A percentile compares a stretch with the other conserved stretches of the same genome.
Conservation (phyloP, 2,113 vertebrate species). For the Ophiodon elongatus region DNA sequence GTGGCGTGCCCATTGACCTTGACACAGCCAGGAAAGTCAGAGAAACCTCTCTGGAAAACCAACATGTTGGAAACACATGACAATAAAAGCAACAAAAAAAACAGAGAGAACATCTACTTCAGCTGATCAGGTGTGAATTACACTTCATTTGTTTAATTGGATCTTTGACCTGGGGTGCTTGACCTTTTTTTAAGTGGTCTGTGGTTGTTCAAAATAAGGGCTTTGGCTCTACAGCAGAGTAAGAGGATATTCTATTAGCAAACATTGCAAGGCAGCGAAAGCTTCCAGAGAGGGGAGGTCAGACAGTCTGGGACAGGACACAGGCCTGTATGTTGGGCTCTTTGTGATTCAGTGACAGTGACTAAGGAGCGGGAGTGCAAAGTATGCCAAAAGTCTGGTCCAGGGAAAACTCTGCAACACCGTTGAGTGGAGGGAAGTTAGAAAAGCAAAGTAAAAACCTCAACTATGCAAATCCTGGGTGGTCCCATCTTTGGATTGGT, state of each 20-base stretch:
- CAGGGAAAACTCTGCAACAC: slow-evolving; percentile 76
- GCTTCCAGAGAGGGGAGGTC: slow-evolving; percentile 67
- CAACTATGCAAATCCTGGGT: slow-evolving; percentile 82
- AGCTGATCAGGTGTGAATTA: slow-evolving; percentile 63
- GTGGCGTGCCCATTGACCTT: slow-evolving; percentile 34
- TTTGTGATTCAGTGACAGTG: slow-evolving; percentile 82
- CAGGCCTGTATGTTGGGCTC: slow-evolving; percentile 62
- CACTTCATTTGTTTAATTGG: slow-evolving; percentile 63
- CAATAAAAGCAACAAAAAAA: slow-evolving; percentile 2
- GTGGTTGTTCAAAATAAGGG: slow-evolving; percentile 59
- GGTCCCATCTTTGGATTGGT: slow-evolving; percentile 75
- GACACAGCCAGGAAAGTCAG: slow-evolving; percentile 12
- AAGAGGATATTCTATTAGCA: slow-evolving; percentile 69
- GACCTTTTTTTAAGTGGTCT: slow-evolving; percentile 60
- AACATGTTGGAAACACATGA: slow-evolving; percentile 12
- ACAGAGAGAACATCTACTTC: slow-evolving; percentile 11
- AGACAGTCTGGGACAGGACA: slow-evolving; percentile 76
- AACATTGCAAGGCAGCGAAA: slow-evolving; percentile 62
- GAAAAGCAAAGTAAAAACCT: slow-evolving; percentile 81
- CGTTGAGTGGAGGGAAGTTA: slow-evolving; percentile 72
- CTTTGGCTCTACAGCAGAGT: slow-evolving; percentile 45
- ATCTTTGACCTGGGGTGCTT: slow-evolving; percentile 36
- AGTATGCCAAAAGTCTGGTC: slow-evolving; percentile 77
- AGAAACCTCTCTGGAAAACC: background rate
- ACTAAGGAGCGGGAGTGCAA: slow-evolving; percentile 71